phyloP scores from a whole-genome alignment of 2,797 vertebrate species.

The Labeo calbasu region DNA sequence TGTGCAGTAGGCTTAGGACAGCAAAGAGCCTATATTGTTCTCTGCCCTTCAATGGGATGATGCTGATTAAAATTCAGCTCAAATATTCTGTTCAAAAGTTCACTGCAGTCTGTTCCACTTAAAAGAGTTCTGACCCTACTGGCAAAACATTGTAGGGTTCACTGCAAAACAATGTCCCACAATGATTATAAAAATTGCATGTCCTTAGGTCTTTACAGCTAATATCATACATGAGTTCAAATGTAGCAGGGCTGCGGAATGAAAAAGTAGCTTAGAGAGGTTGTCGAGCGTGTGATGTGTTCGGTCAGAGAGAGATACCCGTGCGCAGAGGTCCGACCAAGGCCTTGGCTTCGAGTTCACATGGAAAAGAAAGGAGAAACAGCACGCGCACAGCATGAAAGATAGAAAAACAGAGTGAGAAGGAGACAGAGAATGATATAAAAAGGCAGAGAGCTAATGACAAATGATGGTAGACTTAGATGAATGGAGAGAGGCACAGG shows the following conservation, averaged over 20 bases:
- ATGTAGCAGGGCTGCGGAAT: neutral
- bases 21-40: neutral
- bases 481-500: conserved; percentile 25
- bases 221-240: conserved; percentile 22
- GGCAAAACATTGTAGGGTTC: conserved; percentile 19
- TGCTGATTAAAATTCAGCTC: conserved; percentile 48
- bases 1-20: neutral
- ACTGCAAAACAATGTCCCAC: conserved; percentile 30
- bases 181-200: conserved; percentile 29
- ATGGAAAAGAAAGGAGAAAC: conserved; percentile 18
- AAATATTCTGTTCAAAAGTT: conserved; percentile 39
- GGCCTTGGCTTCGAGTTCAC: conserved; percentile 20
- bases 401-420: conserved; percentile 13
- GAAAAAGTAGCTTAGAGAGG: conserved; percentile 16
- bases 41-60: conserved; percentile 15
- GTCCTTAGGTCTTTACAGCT: conserved; percentile 12
- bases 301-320: conserved; percentile 15
- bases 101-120: conserved; percentile 37
- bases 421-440: conserved; percentile 27
- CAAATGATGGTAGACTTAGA: conserved; percentile 19
- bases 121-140: conserved; percentile 26
- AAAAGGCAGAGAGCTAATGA: conserved; percentile 28
- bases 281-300: neutral
- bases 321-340: neutral
- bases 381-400: conserved; percentile 2